Base-by-base conservation (phyloP, 2,113 vertebrate species). In the Colius striatus region DNA sequence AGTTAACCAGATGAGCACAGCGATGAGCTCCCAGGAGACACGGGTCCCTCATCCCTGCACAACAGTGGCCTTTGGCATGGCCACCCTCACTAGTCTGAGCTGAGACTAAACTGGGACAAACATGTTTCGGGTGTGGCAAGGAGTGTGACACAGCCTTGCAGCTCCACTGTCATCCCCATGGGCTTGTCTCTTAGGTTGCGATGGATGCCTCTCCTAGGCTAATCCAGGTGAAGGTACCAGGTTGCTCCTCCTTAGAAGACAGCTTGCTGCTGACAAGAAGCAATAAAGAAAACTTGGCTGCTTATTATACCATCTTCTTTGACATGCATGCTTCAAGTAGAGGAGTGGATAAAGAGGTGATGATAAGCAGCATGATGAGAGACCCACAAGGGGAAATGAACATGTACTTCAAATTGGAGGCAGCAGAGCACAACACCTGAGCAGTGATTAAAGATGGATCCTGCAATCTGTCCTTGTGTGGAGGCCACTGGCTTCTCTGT, bases 221-320 rank as follows among this genome's bases (percentile, higher is more conserved):
- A 73, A 71, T 18, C 53, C 45, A 61, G 51, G 62, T 87, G 78
- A 89, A 89, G 78, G 66, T 45, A 67, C 36, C 23, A 48, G 18
- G 38, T 51, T 75, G 18, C 41, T 94, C 50, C 41, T 65, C 74
- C 89, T 60, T 45, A 60, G 70, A 84, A 76, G 74, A 57, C 17
- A 87, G 57, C 60, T 92, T 78, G 62, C 80, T 84, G 84, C 89
- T 91, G 94, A 91, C 54, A 91, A 87, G 78, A 43, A 90, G 51
- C 51, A 71, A 21, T 63, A 71, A 84, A 61, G 82, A 71, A 90
- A 57, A 45, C 34, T 17, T 71, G 68, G 34, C 29, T 93, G 82
- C 93, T 88, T 88, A 91, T 93, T 77, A 77, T 30, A 36, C 55
- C 70, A 67, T 53, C 72, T 22, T 86, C 81, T 93, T 77, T 95